Conservation (phyloP, 1,140 invertebrate species). For the Adelges cooleyi region DNA sequence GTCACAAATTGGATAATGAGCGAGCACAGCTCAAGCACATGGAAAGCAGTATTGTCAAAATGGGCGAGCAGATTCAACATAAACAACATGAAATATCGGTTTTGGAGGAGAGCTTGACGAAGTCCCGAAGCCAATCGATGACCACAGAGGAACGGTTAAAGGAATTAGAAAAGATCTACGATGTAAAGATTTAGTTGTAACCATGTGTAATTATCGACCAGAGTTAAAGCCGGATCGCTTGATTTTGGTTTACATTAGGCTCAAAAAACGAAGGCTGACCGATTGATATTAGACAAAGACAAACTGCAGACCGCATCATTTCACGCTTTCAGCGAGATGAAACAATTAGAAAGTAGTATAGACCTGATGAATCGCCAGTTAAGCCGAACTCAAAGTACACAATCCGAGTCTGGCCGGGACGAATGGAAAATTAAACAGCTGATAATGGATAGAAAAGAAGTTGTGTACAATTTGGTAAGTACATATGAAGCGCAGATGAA, state of each 20-base stretch:
- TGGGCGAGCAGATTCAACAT: background rate
- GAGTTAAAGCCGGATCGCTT: too few relatives aligned
- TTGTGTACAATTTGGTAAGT: constrained; percentile 9
- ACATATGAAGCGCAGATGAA: too few relatives aligned
- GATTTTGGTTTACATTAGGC: too few relatives aligned
- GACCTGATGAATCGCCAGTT: background rate
- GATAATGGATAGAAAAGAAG: constrained; percentile 8
- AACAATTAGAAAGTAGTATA: background rate
- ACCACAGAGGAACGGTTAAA: background rate
- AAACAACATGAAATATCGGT: background rate
- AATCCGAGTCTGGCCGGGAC: background rate
- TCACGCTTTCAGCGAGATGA: background rate
- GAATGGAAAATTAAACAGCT: background rate
- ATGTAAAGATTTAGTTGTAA: too few relatives aligned
- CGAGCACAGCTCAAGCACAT: constrained; percentile 3
- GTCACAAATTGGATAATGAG: too few relatives aligned
- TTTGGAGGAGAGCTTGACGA: background rate
- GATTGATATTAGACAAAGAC: background rate
- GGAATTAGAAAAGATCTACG: background rate
- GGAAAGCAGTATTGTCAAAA: background rate
- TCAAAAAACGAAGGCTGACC: background rate
- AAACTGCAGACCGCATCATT: background rate
- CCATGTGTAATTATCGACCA: too few relatives aligned
- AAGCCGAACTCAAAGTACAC: background rate
- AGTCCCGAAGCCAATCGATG: constrained; percentile 1